These are phyloP conservation scores for Hyperoplus immaculatus DNA, from an alignment of 2,797 vertebrate genomes.

Conservation along the genomic window DNA sequence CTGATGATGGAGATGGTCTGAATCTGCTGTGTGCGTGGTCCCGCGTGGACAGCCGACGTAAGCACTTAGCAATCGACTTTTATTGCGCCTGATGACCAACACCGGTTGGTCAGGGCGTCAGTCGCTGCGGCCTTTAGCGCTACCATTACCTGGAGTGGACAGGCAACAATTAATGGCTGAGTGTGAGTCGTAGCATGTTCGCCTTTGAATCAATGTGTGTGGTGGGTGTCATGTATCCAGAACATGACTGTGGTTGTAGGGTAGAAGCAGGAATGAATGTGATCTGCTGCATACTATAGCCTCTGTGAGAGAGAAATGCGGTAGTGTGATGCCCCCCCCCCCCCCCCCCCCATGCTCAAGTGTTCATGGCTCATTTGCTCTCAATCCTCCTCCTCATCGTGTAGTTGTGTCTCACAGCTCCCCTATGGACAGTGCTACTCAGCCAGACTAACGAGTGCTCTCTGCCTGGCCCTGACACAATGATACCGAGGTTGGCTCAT, in stretches of 20 bases:
- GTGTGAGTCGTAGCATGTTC: neutral
- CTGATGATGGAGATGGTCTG: slow-evolving; percentile 32
- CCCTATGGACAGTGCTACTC: slow-evolving; percentile 54
- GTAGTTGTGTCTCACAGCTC: slow-evolving; percentile 64
- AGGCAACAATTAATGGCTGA: slow-evolving; percentile 22
- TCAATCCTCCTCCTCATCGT: slow-evolving; percentile 56
- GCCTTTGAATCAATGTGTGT: neutral
- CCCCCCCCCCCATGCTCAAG: slow-evolving; percentile 42
- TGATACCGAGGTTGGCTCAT: slow-evolving; percentile 45
- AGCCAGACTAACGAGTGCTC: slow-evolving; percentile 57
- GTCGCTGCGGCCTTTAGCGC: slow-evolving; percentile 2
- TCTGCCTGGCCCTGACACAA: slow-evolving; percentile 43
- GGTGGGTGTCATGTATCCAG: neutral
- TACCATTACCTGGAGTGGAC: slow-evolving; percentile 40
- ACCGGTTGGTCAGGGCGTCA: too few relatives aligned
- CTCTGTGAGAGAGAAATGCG: slow-evolving; percentile 4
- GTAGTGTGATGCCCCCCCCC: slow-evolving; percentile 3
- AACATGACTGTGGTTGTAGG: neutral
- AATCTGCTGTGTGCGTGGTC: neutral
- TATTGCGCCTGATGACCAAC: slow-evolving; percentile 35
- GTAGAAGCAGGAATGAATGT: neutral
- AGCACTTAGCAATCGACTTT: slow-evolving; percentile 38
- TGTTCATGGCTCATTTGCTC: slow-evolving; percentile 59
- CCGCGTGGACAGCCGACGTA: neutral
- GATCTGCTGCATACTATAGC: slow-evolving; percentile 31